Evolutionary conservation across 1,140 invertebrate species (phyloP), one percentile per base, ranked within the genome.

Genomic region (Drosophila auraria): DNA sequence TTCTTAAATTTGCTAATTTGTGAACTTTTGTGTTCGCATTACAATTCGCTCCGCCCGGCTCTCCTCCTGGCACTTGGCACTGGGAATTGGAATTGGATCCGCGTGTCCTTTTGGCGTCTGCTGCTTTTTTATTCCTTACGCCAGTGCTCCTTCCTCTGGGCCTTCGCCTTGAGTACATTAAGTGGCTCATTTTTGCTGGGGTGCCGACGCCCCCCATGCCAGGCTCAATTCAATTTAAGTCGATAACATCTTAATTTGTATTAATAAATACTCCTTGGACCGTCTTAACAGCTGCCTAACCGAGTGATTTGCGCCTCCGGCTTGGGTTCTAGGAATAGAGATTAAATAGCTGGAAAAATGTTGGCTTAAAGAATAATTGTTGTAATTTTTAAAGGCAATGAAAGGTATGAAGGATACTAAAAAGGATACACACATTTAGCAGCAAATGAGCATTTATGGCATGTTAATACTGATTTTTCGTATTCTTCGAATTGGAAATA

Each of bases 1-100:
- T 89, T 78, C 84, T 89, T 76, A 89, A 87, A 87, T 89, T 87
- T 87, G 84, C 84, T 87, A 87, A 87, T 87, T 87, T 87, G 84
- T 87, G 84, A 89, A 84, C 84, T 87, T 87, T 87, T 89, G 84
- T 87, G 72, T 73, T 77, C 83, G 80, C 83, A 87, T 87, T 87
- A 89, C 81, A 83, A 87, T 89, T 87, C 60, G 66, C 62, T 77
- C 25, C 76, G 62, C 47, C 56, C 30, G 59, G 60, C 59, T 69
- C 50, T 62, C 51, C 23, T n/a, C 20, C 20, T 40, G 47, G 33
- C 60, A 11, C 30, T 81, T 74, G 51, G 64, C 70, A 64, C 50
- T 81, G 78, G 73, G 78, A 82, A 82, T 83, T 73, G 63, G 56
- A 56, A 56, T 56, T 56, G 63, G 50, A 71, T 71, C 75, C 49